Percentiles rank a stretch among this genome's conserved stretches.
Evolutionary conservation across 1,140 invertebrate genomes (phyloP).

Genomic region (Cyclina sinensis): DNA sequence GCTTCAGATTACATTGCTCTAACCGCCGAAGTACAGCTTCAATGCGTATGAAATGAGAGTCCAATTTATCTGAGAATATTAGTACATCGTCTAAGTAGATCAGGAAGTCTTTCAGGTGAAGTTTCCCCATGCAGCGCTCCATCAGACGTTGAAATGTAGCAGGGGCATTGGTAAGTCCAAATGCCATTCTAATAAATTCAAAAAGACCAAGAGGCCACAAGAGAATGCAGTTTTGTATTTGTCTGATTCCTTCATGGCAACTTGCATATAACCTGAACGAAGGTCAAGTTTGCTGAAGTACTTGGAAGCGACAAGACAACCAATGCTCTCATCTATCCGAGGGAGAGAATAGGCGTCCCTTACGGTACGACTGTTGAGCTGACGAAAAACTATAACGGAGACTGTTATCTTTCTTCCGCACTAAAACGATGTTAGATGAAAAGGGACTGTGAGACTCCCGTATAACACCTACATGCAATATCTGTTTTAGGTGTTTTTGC

Average conservation of each 20-base stretch:
- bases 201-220: constrained; percentile 46
- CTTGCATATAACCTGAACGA: constrained; percentile 80
- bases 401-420: background rate
- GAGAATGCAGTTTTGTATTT: constrained; percentile 82
- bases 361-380: constrained; percentile 85
- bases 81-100: constrained; percentile 71
- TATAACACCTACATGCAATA: background rate
- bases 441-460: background rate
- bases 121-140: constrained; percentile 17
- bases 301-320: constrained; percentile 80
- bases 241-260: constrained; percentile 80
- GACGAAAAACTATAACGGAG: background rate
- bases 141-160: constrained; percentile 44
- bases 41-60: constrained; percentile 62
- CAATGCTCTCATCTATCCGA: constrained; percentile 86
- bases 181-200: constrained; percentile 46
- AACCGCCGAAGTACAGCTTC: constrained; percentile 77
- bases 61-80: constrained; percentile 40
- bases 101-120: constrained; percentile 33
- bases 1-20: constrained; percentile 70
- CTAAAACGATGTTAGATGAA: constrained; percentile 1
- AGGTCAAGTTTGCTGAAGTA: constrained; percentile 87
- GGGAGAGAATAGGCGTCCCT: constrained; percentile 88
- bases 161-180: constrained; percentile 13
- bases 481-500: background rate